phyloP scores from a whole-genome alignment of 37 sponge, comb jelly and placozoan species.

The Lycopodina hypogea region DNA sequence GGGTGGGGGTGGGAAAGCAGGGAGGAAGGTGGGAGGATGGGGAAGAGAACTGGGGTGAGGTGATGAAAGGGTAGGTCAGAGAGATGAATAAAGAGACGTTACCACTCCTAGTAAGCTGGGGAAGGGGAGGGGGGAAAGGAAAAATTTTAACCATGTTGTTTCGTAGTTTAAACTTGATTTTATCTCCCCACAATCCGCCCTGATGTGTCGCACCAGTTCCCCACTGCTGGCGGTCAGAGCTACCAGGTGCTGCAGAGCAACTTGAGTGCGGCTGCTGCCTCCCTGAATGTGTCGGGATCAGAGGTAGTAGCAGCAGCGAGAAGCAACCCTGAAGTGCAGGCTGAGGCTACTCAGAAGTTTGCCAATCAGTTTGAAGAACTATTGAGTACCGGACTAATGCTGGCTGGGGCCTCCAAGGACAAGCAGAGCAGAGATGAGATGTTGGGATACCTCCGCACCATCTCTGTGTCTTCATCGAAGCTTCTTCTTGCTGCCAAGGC shows the following conservation, averaged over 20 bases:
- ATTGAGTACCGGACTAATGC: slow-evolving; percentile 65
- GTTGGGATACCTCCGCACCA: slow-evolving; percentile 70
- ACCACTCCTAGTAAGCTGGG: too few species aligned
- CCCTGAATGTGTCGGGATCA: slow-evolving; percentile 79
- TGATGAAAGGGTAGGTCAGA: too few species aligned
- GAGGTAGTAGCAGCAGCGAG: slow-evolving; percentile 85
- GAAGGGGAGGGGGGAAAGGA: too few species aligned
- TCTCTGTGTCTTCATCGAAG: slow-evolving; percentile 78
- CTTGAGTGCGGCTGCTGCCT: slow-evolving; percentile 79
- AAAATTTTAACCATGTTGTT: too few species aligned
- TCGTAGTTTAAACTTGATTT: too few species aligned
- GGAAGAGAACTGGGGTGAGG: too few species aligned
- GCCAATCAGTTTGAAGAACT: slow-evolving; percentile 70
- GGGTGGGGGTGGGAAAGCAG: too few species aligned
- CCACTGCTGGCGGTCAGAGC: slow-evolving; percentile 49
- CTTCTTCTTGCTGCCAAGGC: slow-evolving; percentile 89
- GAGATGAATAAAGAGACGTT: too few species aligned
- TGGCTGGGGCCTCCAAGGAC: slow-evolving; percentile 87
- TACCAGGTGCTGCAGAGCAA: slow-evolving; percentile 83
- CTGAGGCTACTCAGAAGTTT: slow-evolving; percentile 75
- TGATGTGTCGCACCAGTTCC: slow-evolving; percentile 38
- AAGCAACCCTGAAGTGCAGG: slow-evolving; percentile 84
- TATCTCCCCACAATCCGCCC: background rate
- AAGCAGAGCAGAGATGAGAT: slow-evolving; percentile 62
- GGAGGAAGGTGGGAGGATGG: too few species aligned